Evolutionary conservation across 1,140 invertebrate genomes (phyloP), one percentile per base, ranked within the genome.

Genomic region (Panonychus citri): DNA sequence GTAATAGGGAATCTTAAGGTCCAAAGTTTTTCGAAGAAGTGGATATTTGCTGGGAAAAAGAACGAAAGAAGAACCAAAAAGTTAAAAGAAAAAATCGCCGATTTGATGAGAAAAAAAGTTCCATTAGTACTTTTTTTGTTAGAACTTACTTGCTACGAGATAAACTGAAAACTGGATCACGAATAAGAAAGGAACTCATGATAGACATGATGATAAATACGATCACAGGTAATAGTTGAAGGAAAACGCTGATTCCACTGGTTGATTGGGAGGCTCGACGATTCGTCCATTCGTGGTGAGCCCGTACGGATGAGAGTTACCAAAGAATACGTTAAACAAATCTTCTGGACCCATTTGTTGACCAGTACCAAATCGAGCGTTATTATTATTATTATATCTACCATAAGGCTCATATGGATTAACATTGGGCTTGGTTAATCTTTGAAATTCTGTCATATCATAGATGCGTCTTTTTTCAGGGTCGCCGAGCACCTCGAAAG

Each of bases 281-380:
- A 53, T 58, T 42, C 59, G 59, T 39, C 5, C 21, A n/a, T 10
- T 19, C 15, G 17, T 75, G 73, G 40, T 75, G 71, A 60, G 81
- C 71, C 52, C 81, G 70, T 59, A 79, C 75, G 63, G 15, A n/a
- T 46, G 43, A 46, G n/a, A 46, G 21, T 17, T 81, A 30, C 88
- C 88, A 68, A 98, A 98, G 74, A 98, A 98, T 87, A 97, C 95
- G 69, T 94, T 96, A 71, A 97, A 98, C 1, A 98, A 71, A 69
- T 98, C 93, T 68, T 98, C 93, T 21, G 93, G 85, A 42, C 87
- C 89, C 63, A 34, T 34, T 34, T 34, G 30, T 79, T 74, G 27
- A 7, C 19, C 15, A 55, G 27, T 7, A 39, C 10, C 21, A 54
- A n/a, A n/a, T n/a, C n/a, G 15, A 57, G 19, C 30, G 30, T 58